phyloP scores from a whole-genome alignment of 2,888 invertebrate genomes.

The Spisula subtruncata region DNA sequence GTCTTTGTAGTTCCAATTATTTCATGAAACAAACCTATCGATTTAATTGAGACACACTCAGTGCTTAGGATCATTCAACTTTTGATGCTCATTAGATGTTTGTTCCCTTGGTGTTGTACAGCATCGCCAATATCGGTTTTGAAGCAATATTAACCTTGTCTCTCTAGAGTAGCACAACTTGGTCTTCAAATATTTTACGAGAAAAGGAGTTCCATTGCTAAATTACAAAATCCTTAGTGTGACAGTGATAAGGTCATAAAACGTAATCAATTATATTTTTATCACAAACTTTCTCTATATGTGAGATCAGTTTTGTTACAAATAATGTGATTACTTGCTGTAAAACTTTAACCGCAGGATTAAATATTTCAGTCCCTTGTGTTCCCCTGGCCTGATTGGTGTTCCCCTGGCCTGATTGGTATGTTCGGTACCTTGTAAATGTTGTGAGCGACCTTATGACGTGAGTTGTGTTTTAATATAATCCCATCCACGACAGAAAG shows the following conservation, averaged over 20 bases:
- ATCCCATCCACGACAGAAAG: too few relatives aligned
- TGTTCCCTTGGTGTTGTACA: not conserved
- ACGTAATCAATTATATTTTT: not conserved
- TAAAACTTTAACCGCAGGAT: not conserved
- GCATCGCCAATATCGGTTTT: not conserved
- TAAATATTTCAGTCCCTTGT: not conserved
- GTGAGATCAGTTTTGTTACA: not conserved
- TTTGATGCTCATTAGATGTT: too few relatives aligned
- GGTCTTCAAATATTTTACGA: not conserved
- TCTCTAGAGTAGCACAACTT: conserved; percentile 9
- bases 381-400: too few relatives aligned
- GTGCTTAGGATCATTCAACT: not conserved
- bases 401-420: too few relatives aligned
- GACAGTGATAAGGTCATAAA: not conserved
- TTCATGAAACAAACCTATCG: not conserved
- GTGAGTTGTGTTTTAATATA: too few relatives aligned
- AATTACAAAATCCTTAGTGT: not conserved
- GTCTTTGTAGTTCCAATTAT: too few relatives aligned
- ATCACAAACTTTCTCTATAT: not conserved
- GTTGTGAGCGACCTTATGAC: too few relatives aligned
- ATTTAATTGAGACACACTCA: not conserved
- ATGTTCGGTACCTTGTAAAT: too few relatives aligned
- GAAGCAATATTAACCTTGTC: not conserved
- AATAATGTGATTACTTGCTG: not conserved
- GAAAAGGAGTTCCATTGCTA: not conserved